Evolutionary conservation across 2,113 vertebrate genomes (phyloP), one percentile per base, ranked within the genome.

Genomic region (Dicerorhinus sumatrensis): DNA sequence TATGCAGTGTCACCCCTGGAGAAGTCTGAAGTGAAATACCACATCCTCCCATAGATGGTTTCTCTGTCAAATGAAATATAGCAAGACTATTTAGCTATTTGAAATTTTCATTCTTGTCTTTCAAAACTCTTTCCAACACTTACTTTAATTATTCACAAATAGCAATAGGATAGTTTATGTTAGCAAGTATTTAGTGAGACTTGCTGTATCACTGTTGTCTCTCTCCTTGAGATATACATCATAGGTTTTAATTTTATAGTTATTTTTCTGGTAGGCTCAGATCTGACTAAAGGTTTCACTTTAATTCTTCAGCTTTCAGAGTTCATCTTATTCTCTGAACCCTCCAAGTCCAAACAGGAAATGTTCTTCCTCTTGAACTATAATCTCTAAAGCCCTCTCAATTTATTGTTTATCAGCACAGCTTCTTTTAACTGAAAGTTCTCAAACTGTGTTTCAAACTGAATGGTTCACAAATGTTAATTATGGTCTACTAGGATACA

Each of bases 21-120:
- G 94, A 99, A 99, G 97, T 99, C 99, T 0, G 99, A 99, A 51
- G 99, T 99, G 63, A 99, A 99, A 98, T 98, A 98, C 99, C 99
- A 99, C 99, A 99, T 99, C 93, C 98, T 98, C 9, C 99, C 99
- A 3, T 99, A 99, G 54, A 99, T 99, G 7, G 99, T 99, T 98
- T 99, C 99, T 98, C 99, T 99, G 94, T 36, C 85, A 98, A 91
- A 54, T 58, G 83, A 13, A 94, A 83, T 91, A 36, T 83, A 0
- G 0, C 54, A 92, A 65, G 29, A 72, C 8, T 5, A 67, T 65
- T 88, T 48, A 89, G 33, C 8, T 73, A 83, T 69, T 72, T 87
- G 76, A 70, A 88, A 62, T 33, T 42, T 89, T 82, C 20, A 54
- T 88, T 75, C 42, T 77, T 73, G 18, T 83, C 77, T 65, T 94